phyloP scores from a whole-genome alignment of 2,797 vertebrate genomes.

The Phalanger gymnotis region DNA sequence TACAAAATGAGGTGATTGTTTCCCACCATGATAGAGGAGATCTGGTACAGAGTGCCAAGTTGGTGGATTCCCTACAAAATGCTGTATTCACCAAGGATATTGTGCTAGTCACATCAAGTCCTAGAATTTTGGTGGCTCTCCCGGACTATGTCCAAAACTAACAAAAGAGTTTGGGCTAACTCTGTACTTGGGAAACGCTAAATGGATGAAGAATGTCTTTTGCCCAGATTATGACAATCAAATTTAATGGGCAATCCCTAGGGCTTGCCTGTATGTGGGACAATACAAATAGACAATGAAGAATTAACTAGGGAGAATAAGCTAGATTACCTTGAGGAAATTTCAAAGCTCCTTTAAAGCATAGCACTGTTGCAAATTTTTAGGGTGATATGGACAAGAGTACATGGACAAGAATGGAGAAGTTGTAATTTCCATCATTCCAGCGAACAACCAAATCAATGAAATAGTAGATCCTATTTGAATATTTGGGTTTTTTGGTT shows the following conservation, averaged over 20 bases:
- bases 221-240: neutral
- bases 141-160: neutral
- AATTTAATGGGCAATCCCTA: neutral
- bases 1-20: neutral
- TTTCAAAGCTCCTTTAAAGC: neutral
- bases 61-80: neutral
- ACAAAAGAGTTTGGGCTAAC: neutral
- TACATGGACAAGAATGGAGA: neutral
- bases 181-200: neutral
- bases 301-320: neutral
- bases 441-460: neutral
- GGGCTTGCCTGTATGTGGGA: neutral
- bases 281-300: neutral
- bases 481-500: conserved; percentile 36
- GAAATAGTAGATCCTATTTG: neutral
- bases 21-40: neutral
- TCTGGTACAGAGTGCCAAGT: neutral
- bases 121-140: neutral
- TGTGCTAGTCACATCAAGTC: neutral
- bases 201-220: neutral
- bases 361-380: neutral
- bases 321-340: neutral
- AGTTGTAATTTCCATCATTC: neutral
- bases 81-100: neutral
- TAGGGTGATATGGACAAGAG: neutral